A percentile compares a stretch with the other conserved stretches of the same genome.
Evolutionary conservation across 2,797 vertebrate species (phyloP).

Genomic region (Vipera ursinii): DNA sequence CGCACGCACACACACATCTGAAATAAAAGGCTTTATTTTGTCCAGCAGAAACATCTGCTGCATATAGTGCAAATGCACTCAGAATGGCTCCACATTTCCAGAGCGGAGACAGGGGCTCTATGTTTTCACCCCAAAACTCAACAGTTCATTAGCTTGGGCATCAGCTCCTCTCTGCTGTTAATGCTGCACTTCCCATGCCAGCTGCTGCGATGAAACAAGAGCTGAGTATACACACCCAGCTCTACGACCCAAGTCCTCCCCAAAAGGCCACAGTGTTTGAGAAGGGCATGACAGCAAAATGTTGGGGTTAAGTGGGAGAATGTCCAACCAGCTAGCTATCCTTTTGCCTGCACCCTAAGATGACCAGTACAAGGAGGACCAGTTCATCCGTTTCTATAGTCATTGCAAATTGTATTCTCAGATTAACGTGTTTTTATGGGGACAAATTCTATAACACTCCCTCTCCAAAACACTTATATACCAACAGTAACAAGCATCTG

Average conservation of each 20-base stretch:
- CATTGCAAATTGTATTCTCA: not conserved
- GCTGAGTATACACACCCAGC: not conserved
- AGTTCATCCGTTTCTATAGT: too few species aligned
- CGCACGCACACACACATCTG: not conserved
- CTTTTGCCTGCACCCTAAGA: too few species aligned
- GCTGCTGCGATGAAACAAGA: not conserved
- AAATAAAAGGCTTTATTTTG: slow-evolving; percentile 17
- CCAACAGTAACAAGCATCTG: too few species aligned
- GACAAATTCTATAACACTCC: not conserved
- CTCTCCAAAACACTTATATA: not conserved
- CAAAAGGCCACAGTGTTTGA: not conserved
- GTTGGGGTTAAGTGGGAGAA: not conserved
- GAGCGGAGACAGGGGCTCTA: not conserved
- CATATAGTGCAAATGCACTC: not conserved
- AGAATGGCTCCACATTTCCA: not conserved
- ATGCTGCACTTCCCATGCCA: not conserved
- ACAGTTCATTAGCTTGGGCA: not conserved
- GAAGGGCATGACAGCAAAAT: not conserved
- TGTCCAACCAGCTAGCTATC: not conserved
- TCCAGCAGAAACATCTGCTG: slow-evolving; percentile 9
- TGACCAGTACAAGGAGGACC: not conserved
- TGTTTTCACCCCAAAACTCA: not conserved
- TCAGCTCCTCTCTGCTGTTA: not conserved
- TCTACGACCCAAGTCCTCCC: not conserved
- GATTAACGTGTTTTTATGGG: not conserved